Percentiles rank a stretch among this genome's conserved stretches.
Conservation (phyloP, 2,113 vertebrate species). For the Macquaria ambigua region DNA sequence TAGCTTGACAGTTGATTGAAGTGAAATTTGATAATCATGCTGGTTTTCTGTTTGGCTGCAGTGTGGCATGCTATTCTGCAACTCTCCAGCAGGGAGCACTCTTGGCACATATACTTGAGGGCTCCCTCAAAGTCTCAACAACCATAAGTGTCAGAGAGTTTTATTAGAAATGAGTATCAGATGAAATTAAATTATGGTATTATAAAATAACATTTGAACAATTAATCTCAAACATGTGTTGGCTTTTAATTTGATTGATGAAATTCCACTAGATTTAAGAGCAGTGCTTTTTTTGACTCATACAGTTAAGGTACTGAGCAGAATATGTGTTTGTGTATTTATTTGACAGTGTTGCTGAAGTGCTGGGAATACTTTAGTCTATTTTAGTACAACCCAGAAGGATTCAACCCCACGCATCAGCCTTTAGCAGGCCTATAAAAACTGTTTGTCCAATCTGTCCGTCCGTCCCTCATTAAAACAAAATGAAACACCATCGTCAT, state of each 20-base stretch:
- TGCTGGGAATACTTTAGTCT: slow-evolving; percentile 41
- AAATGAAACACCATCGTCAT: slow-evolving; percentile 68
- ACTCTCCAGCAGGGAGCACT: slow-evolving; percentile 81
- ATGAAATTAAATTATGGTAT: slow-evolving; percentile 51
- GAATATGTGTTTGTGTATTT: not conserved
- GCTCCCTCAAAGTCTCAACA: not conserved
- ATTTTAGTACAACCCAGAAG: slow-evolving; percentile 27
- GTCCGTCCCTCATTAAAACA: slow-evolving; percentile 52
- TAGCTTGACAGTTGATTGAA: slow-evolving; percentile 41
- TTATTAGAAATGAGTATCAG: slow-evolving; percentile 23
- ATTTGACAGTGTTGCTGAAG: slow-evolving; percentile 13
- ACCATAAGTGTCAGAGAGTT: slow-evolving; percentile 30
- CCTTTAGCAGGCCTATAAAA: slow-evolving; percentile 38
- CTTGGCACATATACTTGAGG: slow-evolving; percentile 68
- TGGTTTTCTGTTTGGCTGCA: slow-evolving; percentile 35
- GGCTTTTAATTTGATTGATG: slow-evolving; percentile 17
- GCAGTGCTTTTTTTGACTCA: not conserved
- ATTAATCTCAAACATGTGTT: slow-evolving; percentile 36
- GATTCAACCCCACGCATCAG: slow-evolving; percentile 13
- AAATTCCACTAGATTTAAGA: not conserved
- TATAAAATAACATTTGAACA: slow-evolving; percentile 34
- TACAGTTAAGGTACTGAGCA: not conserved
- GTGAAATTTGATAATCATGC: slow-evolving; percentile 48
- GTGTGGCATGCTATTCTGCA: not conserved
- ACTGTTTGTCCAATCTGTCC: slow-evolving; percentile 30